These are phyloP conservation scores for Lasioglossum malachurum DNA, from an alignment of 2,888 invertebrate species.

Conservation along the genomic window DNA sequence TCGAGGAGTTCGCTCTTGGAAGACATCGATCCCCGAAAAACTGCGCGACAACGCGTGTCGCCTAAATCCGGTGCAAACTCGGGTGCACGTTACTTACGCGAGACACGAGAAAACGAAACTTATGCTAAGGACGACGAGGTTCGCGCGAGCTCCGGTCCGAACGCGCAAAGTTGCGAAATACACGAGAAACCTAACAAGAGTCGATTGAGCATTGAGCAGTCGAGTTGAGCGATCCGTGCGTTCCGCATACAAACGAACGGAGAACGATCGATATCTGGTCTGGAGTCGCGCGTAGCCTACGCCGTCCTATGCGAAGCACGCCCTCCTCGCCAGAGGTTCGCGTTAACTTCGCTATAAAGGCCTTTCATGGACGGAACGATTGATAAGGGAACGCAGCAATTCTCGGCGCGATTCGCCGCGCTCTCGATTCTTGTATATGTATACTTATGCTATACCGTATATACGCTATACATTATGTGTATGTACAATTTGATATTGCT, in stretches of 20 bases:
- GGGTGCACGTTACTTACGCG: neutral
- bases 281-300: conserved; percentile 56
- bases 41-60: neutral
- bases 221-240: conserved; percentile 45
- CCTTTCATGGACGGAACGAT: conserved; percentile 83
- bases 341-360: conserved; percentile 77
- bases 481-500: conserved; percentile 69
- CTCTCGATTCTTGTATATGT: neutral
- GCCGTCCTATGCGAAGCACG: conserved; percentile 79
- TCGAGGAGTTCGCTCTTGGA: conserved; percentile 74
- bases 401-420: neutral
- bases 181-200: neutral
- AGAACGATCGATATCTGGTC: conserved; percentile 29
- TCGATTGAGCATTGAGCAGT: conserved; percentile 54
- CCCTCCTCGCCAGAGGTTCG: conserved; percentile 37
- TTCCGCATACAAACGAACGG: neutral
- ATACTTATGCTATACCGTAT: conserved; percentile 26
- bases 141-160: neutral
- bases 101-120: neutral
- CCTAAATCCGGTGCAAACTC: neutral
- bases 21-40: conserved; percentile 72
- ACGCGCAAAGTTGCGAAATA: neutral
- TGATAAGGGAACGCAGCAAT: conserved; percentile 74
- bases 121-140: conserved; percentile 52
- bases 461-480: conserved; percentile 32